These are phyloP conservation scores for Xestia sexstrigata DNA, from an alignment of 2,888 invertebrate genomes.

Conservation along the genomic window DNA sequence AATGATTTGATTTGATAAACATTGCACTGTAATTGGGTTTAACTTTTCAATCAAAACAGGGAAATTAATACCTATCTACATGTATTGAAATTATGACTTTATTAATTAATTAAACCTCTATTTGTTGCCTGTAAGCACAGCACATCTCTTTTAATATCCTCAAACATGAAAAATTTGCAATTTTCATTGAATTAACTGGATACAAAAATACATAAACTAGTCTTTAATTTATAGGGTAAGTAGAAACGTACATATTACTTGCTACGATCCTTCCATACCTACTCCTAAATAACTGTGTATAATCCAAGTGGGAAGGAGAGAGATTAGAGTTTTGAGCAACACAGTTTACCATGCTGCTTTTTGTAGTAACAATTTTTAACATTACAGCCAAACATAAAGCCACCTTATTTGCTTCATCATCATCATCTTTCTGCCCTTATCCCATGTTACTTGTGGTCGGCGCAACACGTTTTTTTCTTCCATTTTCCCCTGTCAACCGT, in stretches of 20 bases:
- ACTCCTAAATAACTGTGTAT: background rate
- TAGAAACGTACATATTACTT: background rate
- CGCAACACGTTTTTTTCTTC: no score
- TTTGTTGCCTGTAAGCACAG: background rate
- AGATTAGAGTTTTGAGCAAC: background rate
- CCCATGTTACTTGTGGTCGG: no score
- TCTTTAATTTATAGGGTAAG: background rate
- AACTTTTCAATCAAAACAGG: background rate
- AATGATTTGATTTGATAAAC: background rate
- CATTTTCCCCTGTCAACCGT: no score
- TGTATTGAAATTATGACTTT: background rate
- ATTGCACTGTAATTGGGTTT: background rate
- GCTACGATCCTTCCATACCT: background rate
- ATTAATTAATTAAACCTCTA: background rate
- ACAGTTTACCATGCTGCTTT: background rate
- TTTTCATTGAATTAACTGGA: background rate
- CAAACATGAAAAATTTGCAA: background rate
- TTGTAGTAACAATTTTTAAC: no score
- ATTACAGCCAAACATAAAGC: background rate
- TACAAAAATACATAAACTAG: background rate
- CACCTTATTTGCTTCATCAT: no score
- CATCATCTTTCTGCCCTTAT: no score
- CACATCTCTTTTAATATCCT: background rate
- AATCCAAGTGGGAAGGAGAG: background rate
- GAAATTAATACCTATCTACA: background rate